These are phyloP conservation scores for Gisinianus flammeolus DNA, from an alignment of 2,888 invertebrate species.

Conservation along the genomic window DNA sequence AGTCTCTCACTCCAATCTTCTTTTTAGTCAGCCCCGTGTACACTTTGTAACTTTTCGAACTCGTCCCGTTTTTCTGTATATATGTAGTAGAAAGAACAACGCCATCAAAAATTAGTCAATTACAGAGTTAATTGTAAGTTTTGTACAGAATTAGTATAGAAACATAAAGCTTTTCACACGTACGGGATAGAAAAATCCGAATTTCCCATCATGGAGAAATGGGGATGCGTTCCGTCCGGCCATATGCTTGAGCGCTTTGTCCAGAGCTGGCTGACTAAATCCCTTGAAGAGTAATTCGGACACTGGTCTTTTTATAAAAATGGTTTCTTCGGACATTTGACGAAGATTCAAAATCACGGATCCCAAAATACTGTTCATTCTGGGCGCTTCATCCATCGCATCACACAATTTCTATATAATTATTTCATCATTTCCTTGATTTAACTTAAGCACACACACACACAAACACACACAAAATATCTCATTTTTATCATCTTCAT, in stretches of 20 bases:
- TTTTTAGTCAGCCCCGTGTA: neutral
- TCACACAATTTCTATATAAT: conserved; percentile 6
- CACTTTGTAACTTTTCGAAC: conserved; percentile 1
- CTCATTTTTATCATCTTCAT: neutral
- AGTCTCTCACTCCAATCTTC: neutral
- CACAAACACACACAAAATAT: neutral
- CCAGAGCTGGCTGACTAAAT: conserved; percentile 24
- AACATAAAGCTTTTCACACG: neutral
- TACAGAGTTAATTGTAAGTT: neutral
- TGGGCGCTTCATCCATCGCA: neutral
- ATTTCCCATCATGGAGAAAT: neutral
- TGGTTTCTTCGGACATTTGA: neutral
- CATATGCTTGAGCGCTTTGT: neutral
- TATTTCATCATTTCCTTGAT: neutral
- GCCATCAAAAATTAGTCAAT: neutral
- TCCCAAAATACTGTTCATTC: conserved; percentile 4
- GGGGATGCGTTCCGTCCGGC: neutral
- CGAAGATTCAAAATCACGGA: neutral
- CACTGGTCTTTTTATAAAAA: conserved; percentile 29
- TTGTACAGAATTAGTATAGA: neutral
- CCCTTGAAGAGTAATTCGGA: conserved; percentile 24
- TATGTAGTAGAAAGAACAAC: neutral
- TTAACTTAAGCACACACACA: too few relatives aligned
- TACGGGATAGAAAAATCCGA: conserved; percentile 11
- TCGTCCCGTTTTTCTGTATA: conserved; percentile 17